A percentile compares a stretch with the other conserved stretches of the same genome.
Evolutionary conservation across 2,113 vertebrate genomes (phyloP).

Genomic region (Mixornis gularis): DNA sequence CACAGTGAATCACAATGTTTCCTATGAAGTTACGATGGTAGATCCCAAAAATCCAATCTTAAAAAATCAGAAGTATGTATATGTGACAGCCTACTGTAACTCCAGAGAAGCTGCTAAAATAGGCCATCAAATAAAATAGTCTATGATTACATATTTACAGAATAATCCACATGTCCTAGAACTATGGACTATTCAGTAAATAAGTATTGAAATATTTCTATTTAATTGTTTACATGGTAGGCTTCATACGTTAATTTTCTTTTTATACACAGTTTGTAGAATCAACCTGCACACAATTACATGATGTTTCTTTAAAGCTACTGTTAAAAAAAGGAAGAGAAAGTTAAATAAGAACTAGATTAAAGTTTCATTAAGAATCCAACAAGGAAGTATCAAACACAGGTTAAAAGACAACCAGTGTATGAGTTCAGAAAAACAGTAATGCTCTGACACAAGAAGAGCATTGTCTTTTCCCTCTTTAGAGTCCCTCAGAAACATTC

Average conservation of each 20-base stretch:
- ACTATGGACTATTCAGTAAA: slow-evolving; percentile 69
- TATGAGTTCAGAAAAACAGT: slow-evolving; percentile 37
- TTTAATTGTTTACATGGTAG: slow-evolving; percentile 43
- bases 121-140: slow-evolving; percentile 48
- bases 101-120: slow-evolving; percentile 49
- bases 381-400: slow-evolving; percentile 60
- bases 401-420: slow-evolving; percentile 55
- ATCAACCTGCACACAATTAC: slow-evolving; percentile 63
- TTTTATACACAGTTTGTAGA: slow-evolving; percentile 34
- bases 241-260: slow-evolving; percentile 23
- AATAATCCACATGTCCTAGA: slow-evolving; percentile 44
- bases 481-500: slow-evolving; percentile 36
- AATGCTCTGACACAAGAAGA: slow-evolving; percentile 47
- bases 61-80: slow-evolving; percentile 55
- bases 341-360: slow-evolving; percentile 71
- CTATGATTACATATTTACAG: slow-evolving; percentile 63
- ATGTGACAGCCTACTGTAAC: slow-evolving; percentile 55
- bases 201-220: slow-evolving; percentile 45
- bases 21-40: slow-evolving; percentile 40
- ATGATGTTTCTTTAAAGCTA: slow-evolving; percentile 60
- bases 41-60: slow-evolving; percentile 63
- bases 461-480: slow-evolving; percentile 25
- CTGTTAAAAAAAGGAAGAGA: slow-evolving; percentile 62
- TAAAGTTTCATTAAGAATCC: slow-evolving; percentile 73
- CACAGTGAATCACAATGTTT: slow-evolving; percentile 58